These are phyloP conservation scores for Platycheirus albimanus DNA, from an alignment of 2,888 invertebrate genomes.

Conservation along the genomic window DNA sequence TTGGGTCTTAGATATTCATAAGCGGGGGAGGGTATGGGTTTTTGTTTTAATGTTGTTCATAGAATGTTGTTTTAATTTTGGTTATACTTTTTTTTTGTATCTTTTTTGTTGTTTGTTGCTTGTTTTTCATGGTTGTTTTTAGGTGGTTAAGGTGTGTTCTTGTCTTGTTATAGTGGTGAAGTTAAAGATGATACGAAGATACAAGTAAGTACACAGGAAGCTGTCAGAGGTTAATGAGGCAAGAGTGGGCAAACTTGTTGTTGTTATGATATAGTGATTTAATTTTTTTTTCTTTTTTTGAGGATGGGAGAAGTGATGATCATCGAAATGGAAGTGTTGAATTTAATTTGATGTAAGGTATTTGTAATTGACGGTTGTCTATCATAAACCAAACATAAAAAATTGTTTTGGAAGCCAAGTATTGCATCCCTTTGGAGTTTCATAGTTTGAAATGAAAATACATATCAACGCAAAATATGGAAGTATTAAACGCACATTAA, in stretches of 20 bases:
- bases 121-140: slow-evolving; percentile 70
- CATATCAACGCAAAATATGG: no score
- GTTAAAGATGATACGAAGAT: slow-evolving; percentile 62
- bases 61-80: slow-evolving; percentile 29
- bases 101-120: no score
- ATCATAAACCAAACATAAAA: no score
- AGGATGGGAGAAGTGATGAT: slow-evolving; percentile 16
- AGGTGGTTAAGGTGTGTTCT: slow-evolving; percentile 66
- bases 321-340: slow-evolving; percentile 38
- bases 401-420: no score
- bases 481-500: no score
- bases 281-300: slow-evolving; percentile 12
- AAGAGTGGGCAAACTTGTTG: slow-evolving; percentile 59
- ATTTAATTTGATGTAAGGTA: slow-evolving; percentile 20
- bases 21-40: slow-evolving; percentile 4
- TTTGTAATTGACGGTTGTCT: slow-evolving; percentile 19
- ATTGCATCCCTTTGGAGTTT: no score
- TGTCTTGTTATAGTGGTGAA: slow-evolving; percentile 52
- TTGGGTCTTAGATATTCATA: slow-evolving; percentile 22
- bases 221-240: slow-evolving; percentile 77
- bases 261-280: slow-evolving; percentile 16
- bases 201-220: slow-evolving; percentile 75
- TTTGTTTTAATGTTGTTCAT: slow-evolving; percentile 45
- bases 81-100: no score
- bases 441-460: no score